phyloP scores from a whole-genome alignment of 1,140 invertebrate genomes.

The Aleiodes sp. region DNA sequence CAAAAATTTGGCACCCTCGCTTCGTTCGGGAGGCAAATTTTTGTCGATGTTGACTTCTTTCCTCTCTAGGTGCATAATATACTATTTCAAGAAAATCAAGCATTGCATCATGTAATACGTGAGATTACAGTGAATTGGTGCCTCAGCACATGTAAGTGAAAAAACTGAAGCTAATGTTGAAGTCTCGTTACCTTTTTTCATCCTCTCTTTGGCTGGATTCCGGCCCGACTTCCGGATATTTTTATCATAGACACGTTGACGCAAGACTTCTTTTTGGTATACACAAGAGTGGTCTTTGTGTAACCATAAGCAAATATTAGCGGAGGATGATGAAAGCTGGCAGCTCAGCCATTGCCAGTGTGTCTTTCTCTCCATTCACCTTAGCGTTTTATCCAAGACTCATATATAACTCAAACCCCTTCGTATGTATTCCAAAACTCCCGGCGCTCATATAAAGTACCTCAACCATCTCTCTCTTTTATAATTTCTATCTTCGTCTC shows the following conservation, averaged over 20 bases:
- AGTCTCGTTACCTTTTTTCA: constrained; percentile 5
- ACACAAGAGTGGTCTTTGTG: constrained; percentile 43
- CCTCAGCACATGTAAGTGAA: too few relatives aligned
- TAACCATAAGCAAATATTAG: constrained; percentile 53
- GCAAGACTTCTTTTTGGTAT: constrained; percentile 21
- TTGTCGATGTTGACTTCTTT: too few relatives aligned
- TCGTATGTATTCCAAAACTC: constrained; percentile 1
- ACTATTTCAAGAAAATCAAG: too few relatives aligned
- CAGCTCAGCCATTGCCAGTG: neutral
- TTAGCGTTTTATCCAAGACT: constrained; percentile 54
- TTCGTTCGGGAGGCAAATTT: too few relatives aligned
- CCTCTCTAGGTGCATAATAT: too few relatives aligned
- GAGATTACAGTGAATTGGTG: neutral
- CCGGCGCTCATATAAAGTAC: neutral
- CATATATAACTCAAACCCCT: constrained; percentile 29
- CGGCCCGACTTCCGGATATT: constrained; percentile 33
- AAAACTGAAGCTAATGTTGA: too few relatives aligned
- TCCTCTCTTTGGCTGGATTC: constrained; percentile 13
- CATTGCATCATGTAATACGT: neutral
- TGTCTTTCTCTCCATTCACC: constrained; percentile 23
- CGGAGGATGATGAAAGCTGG: constrained; percentile 52
- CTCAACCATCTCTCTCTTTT: neutral
- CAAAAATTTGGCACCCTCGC: too few relatives aligned
- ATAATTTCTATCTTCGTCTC: neutral
- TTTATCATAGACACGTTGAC: constrained; percentile 35